Conservation (phyloP, 2,113 vertebrate genomes). For the Silurus meridionalis region DNA sequence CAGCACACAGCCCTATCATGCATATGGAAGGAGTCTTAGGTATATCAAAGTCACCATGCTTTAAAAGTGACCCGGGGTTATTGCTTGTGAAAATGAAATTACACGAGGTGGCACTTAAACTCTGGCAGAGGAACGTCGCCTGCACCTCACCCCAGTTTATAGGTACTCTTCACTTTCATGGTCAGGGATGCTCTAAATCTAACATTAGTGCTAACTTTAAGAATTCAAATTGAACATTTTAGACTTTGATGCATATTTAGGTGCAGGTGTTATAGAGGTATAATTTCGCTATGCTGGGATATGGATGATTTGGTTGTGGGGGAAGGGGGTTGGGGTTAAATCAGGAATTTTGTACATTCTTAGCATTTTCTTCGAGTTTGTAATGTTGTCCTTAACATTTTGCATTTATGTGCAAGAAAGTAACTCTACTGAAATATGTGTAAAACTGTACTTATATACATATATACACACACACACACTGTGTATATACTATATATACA, state of each 20-base stretch:
- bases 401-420: not conserved
- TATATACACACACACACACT: too few species aligned
- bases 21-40: constrained; percentile 59
- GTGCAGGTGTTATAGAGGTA: constrained; percentile 31
- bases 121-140: constrained; percentile 26
- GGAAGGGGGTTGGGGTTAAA: not conserved
- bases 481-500: too few species aligned
- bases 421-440: not conserved
- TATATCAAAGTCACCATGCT: constrained; percentile 62
- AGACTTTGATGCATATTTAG: constrained; percentile 44
- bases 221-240: constrained; percentile 49
- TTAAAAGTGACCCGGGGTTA: constrained; percentile 65
- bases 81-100: constrained; percentile 65
- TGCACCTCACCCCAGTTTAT: constrained; percentile 31
- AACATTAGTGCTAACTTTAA: constrained; percentile 41
- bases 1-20: constrained; percentile 49
- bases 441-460: not conserved
- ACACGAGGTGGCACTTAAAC: constrained; percentile 66
- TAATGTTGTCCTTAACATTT: not conserved
- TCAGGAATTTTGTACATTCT: constrained; percentile 20
- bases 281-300: constrained; percentile 43
- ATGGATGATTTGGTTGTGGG: constrained; percentile 1
- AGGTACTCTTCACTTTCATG: constrained; percentile 34
- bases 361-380: not conserved
- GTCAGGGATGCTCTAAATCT: constrained; percentile 43